These are phyloP conservation scores for Hiodon tergisus DNA, from an alignment of 2,113 vertebrate species.

Conservation along the genomic window DNA sequence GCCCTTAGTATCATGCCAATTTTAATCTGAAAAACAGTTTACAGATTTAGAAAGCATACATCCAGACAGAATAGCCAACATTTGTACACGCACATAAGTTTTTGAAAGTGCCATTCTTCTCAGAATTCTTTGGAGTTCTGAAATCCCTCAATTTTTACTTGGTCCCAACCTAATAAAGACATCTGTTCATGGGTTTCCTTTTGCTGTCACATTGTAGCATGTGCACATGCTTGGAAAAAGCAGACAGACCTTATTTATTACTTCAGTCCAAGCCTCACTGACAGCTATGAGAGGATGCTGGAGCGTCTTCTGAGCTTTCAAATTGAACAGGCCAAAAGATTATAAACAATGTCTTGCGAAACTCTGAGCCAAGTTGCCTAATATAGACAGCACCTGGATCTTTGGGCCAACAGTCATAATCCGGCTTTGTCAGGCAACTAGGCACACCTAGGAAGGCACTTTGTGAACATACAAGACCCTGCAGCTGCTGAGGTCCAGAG, in stretches of 20 bases:
- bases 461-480: conserved; percentile 48
- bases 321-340: conserved; percentile 15
- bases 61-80: no score
- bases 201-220: not conserved
- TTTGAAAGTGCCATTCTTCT: no score
- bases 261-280: not conserved
- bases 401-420: no score
- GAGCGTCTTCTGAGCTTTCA: not conserved
- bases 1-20: no score
- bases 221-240: conserved; percentile 1
- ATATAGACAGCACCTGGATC: not conserved
- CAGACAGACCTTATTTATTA: not conserved
- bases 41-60: no score
- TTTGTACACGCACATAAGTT: no score
- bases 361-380: not conserved
- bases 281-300: not conserved
- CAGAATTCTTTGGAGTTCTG: no score
- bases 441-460: conserved; percentile 41
- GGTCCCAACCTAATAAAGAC: conserved; percentile 2
- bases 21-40: no score
- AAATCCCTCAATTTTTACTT: not conserved
- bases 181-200: not conserved
- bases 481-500: conserved; percentile 38
- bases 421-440: conserved; percentile 47
- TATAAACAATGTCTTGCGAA: not conserved